Evolutionary conservation across 2,888 invertebrate genomes (phyloP).

Genomic region (Escarpia spicata): DNA sequence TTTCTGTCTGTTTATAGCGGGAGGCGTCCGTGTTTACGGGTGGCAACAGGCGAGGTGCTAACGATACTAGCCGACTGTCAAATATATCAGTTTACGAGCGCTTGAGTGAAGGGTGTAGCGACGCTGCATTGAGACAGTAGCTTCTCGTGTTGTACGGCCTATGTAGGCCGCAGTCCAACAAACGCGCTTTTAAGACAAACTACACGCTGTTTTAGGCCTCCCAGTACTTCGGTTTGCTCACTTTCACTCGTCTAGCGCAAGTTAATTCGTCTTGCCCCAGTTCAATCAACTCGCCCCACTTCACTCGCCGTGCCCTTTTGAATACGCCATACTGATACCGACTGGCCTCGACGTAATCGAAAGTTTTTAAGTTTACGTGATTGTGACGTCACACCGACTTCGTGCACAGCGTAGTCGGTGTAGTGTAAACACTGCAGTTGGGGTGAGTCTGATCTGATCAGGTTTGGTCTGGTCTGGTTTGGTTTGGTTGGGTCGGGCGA

Average conservation of each 20-base stretch:
- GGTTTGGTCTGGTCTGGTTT: too few relatives aligned
- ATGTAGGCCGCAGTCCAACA: not conserved
- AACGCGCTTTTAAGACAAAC: too few relatives aligned
- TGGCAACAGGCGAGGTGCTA: not conserved
- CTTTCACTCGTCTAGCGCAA: not conserved
- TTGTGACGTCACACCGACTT: too few relatives aligned
- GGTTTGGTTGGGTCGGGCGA: too few relatives aligned
- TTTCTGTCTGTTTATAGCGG: not conserved
- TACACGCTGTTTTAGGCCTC: too few relatives aligned
- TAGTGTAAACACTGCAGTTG: too few relatives aligned
- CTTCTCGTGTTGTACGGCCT: not conserved
- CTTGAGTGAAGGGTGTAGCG: not conserved
- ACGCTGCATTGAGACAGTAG: not conserved
- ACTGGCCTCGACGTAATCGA: too few relatives aligned
- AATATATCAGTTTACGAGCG: not conserved
- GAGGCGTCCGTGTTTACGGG: not conserved
- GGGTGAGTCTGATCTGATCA: too few relatives aligned
- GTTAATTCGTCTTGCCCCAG: not conserved
- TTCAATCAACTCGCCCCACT: not conserved
- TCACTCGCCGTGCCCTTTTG: not conserved
- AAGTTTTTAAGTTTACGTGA: too few relatives aligned
- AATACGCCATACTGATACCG: too few relatives aligned
- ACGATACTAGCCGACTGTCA: constrained; percentile 6
- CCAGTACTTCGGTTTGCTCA: not conserved
- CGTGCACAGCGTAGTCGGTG: too few relatives aligned